phyloP scores from a whole-genome alignment of 1,140 invertebrate species.

The Linepithema humile region DNA sequence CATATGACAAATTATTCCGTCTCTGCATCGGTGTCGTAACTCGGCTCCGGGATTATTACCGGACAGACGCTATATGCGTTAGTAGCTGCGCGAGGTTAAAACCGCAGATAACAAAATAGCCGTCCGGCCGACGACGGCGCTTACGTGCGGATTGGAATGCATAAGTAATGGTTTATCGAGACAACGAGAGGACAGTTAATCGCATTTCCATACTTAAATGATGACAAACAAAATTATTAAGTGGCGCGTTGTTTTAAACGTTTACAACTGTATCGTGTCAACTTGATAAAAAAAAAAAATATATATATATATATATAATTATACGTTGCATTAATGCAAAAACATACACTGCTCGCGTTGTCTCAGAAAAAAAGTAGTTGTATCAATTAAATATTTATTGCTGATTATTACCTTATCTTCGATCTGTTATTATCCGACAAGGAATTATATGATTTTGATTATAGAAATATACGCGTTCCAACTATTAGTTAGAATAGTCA shows the following conservation, averaged over 20 bases:
- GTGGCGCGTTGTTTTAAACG: not conserved
- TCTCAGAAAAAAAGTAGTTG: no score
- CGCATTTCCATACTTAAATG: constrained; percentile 4
- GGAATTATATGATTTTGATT: not conserved
- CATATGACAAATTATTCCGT: constrained; percentile 52
- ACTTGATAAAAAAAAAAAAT: not conserved
- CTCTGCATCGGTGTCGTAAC: constrained; percentile 42
- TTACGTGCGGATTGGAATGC: not conserved
- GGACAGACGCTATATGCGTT: not conserved
- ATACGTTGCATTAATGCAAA: not conserved
- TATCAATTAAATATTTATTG: no score
- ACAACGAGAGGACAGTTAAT: not conserved
- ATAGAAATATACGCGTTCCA: not conserved
- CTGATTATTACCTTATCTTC: no score
- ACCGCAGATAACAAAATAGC: constrained; percentile 22
- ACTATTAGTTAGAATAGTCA: not conserved
- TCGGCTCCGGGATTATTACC: constrained; percentile 38
- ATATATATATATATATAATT: not conserved
- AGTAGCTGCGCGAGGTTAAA: not conserved
- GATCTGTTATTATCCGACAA: not conserved
- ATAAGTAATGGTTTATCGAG: constrained; percentile 31
- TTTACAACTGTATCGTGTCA: not conserved
- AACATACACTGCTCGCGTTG: no score
- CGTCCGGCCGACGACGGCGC: not conserved
- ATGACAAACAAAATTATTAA: not conserved